These are phyloP conservation scores for Micropterix aruncella DNA, from an alignment of 2,888 invertebrate genomes.

Conservation along the genomic window DNA sequence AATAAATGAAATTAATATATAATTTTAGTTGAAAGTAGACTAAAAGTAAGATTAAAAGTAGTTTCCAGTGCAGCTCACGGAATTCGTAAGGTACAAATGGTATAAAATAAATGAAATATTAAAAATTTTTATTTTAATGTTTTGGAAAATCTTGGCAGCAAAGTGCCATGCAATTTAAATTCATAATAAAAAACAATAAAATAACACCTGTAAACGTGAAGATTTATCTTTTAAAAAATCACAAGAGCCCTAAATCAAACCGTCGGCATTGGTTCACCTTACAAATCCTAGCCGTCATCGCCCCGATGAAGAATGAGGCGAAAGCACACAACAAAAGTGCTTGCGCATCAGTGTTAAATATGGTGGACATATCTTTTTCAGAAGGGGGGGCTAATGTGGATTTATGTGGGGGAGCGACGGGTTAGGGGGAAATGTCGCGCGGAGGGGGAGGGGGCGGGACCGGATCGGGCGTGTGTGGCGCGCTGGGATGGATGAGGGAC, in stretches of 20 bases:
- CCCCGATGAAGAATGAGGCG: neutral
- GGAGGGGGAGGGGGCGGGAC: neutral
- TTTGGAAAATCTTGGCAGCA: no score
- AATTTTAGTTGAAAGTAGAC: no score
- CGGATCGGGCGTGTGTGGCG: neutral
- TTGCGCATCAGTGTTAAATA: slow-evolving; percentile 13
- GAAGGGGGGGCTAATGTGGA: slow-evolving; percentile 10
- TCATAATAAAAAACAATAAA: neutral
- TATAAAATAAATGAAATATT: no score
- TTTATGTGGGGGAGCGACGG: slow-evolving; percentile 9
- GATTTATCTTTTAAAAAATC: neutral
- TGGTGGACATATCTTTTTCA: slow-evolving; percentile 13
- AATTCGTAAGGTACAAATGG: no score
- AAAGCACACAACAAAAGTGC: slow-evolving; percentile 7
- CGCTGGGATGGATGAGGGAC: neutral
- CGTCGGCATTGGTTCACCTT: neutral
- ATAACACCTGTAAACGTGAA: neutral
- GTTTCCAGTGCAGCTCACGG: no score
- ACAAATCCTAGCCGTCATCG: neutral
- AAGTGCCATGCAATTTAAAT: no score
- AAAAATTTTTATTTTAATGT: no score
- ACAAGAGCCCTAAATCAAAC: neutral
- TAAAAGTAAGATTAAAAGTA: no score
- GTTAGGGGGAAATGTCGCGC: slow-evolving; percentile 2
- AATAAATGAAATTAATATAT: no score